A percentile compares a stretch with the other conserved stretches of the same genome.
These are phyloP conservation scores for Drosophila simulans DNA, from an alignment of 1,140 invertebrate species.

Conservation along the genomic window DNA sequence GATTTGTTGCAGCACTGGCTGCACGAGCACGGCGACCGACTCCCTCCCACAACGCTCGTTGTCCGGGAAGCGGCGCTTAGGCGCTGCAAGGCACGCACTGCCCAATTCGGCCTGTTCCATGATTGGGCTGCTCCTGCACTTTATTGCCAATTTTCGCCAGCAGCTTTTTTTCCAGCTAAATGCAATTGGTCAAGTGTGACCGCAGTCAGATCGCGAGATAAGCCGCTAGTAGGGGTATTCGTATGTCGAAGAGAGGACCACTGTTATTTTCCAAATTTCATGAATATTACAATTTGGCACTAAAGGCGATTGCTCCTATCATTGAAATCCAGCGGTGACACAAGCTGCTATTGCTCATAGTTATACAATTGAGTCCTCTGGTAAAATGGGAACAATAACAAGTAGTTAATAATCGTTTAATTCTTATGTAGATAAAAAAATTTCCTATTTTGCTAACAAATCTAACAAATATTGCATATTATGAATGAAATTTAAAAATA, in stretches of 20 bases:
- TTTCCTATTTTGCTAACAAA: too few relatives aligned
- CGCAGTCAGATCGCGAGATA: constrained; percentile 4
- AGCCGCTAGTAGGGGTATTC: neutral
- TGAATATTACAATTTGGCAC: too few relatives aligned
- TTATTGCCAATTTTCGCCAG: constrained; percentile 37
- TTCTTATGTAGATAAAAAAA: too few relatives aligned
- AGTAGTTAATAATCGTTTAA: too few relatives aligned
- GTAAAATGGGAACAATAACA: too few relatives aligned
- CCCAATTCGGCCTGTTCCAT: constrained; percentile 64
- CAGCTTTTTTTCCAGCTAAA: constrained; percentile 50
- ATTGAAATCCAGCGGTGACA: too few relatives aligned
- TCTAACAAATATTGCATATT: too few relatives aligned
- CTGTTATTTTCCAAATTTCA: too few relatives aligned
- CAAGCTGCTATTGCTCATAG: too few relatives aligned
- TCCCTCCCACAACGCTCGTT: constrained; percentile 29
- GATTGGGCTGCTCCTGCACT: constrained; percentile 5
- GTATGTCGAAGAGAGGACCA: neutral
- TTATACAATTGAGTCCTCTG: too few relatives aligned
- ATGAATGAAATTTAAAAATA: too few relatives aligned
- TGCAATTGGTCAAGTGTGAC: constrained; percentile 36
- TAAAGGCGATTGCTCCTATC: too few relatives aligned
- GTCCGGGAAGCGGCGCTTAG: constrained; percentile 65
- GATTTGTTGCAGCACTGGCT: constrained; percentile 4
- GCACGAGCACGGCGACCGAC: constrained; percentile 7
- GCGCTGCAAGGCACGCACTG: constrained; percentile 52